Evolutionary conservation across 2,888 invertebrate genomes (phyloP).

Genomic region (Scaptodrosophila latifasciaeformis): DNA sequence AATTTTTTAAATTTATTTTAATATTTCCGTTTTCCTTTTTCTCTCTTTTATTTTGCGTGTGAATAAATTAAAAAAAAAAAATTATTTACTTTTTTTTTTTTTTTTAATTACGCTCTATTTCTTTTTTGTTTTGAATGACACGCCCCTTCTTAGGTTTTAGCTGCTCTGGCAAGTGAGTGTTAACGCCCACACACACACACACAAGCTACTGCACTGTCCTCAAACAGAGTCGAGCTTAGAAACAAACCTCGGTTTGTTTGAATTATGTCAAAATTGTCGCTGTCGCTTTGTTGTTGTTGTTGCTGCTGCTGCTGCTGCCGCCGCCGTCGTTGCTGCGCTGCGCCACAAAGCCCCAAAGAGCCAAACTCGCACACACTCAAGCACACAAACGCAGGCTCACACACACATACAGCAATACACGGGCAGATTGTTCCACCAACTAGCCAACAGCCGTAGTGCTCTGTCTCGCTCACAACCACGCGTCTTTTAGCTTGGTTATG

Average conservation of each 20-base stretch:
- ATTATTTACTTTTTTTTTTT: no score
- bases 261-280: conserved; percentile 42
- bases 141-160: conserved; percentile 7
- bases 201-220: conserved; percentile 13
- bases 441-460: conserved; percentile 20
- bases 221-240: conserved; percentile 49
- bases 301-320: conserved; percentile 38
- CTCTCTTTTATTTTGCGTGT: no score
- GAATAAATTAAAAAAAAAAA: no score
- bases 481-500: conserved; percentile 6
- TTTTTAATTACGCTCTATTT: no score
- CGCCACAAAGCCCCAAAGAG: no score
- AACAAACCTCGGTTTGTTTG: conserved; percentile 56
- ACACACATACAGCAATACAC: background rate
- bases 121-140: conserved; percentile 17
- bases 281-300: conserved; percentile 7
- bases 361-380: background rate
- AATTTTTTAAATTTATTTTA: no score
- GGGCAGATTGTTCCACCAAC: background rate
- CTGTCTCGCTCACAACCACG: conserved; percentile 47
- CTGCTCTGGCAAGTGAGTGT: conserved; percentile 8
- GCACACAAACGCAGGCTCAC: background rate
- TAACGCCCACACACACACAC: conserved; percentile 31
- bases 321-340: background rate
- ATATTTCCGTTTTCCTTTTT: no score